Conservation (phyloP, 1,140 invertebrate genomes). For the Grapholita molesta region DNA sequence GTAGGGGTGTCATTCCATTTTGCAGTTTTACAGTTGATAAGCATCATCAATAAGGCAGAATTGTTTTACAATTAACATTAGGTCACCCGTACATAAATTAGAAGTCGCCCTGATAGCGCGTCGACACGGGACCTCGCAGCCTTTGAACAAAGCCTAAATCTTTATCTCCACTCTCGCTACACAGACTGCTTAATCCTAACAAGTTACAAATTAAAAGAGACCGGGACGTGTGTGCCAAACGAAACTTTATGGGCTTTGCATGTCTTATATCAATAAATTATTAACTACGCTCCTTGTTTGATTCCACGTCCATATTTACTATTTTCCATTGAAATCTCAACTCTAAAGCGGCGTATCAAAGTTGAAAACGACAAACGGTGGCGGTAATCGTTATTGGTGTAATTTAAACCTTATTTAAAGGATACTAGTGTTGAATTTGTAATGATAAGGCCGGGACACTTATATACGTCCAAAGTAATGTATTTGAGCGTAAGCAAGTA, state of each 20-base stretch:
- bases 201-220: conserved; percentile 75
- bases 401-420: conserved; percentile 59
- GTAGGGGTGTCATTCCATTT: neutral
- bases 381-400: conserved; percentile 32
- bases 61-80: conserved; percentile 14
- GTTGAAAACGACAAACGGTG: conserved; percentile 44
- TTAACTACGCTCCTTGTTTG: conserved; percentile 75
- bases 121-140: conserved; percentile 39
- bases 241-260: conserved; percentile 76
- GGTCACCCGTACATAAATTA: conserved; percentile 25
- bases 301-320: conserved; percentile 62
- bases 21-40: neutral
- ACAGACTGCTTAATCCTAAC: conserved; percentile 64
- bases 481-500: conserved; percentile 54
- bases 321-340: conserved; percentile 50
- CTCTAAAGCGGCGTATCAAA: conserved; percentile 49
- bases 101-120: conserved; percentile 23
- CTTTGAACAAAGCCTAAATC: conserved; percentile 53
- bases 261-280: conserved; percentile 78
- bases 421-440: conserved; percentile 59
- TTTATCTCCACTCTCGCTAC: conserved; percentile 53
- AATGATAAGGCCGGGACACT: conserved; percentile 42
- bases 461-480: conserved; percentile 59
- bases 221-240: conserved; percentile 74
- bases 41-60: neutral